Evolutionary conservation across 2,888 invertebrate genomes (phyloP).

Genomic region (Mycogona germanica): DNA sequence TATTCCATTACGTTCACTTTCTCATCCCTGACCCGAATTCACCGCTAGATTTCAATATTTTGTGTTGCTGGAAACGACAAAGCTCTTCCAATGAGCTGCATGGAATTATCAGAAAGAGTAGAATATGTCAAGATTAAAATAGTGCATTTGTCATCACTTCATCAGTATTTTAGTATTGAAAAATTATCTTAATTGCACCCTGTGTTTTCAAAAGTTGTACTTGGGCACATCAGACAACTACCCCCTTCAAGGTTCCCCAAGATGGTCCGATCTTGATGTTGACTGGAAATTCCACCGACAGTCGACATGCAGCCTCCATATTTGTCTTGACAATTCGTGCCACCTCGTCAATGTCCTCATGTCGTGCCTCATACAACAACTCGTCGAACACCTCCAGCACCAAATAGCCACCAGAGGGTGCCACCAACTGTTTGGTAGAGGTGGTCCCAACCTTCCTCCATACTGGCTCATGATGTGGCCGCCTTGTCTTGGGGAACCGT

Average conservation of each 20-base stretch:
- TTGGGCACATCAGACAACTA: conserved; percentile 1
- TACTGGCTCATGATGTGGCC: conserved; percentile 23
- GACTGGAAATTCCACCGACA: conserved; percentile 73
- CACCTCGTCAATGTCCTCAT: conserved; percentile 43
- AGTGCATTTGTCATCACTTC: too few species aligned
- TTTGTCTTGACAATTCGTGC: conserved; percentile 51
- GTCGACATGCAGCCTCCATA: conserved; percentile 64
- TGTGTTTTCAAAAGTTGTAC: too few species aligned
- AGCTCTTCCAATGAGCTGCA: too few species aligned
- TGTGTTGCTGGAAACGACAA: too few species aligned
- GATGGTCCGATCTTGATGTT: conserved; percentile 67
- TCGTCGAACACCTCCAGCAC: conserved; percentile 94
- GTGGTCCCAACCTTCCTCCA: neutral
- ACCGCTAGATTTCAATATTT: too few species aligned
- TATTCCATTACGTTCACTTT: too few species aligned
- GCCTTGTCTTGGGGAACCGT: conserved; percentile 33
- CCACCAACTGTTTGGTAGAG: too few species aligned
- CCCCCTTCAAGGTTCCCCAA: conserved; percentile 51
- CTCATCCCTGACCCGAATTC: too few species aligned
- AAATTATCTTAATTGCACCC: too few species aligned
- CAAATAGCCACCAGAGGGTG: conserved; percentile 28
- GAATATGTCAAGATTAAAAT: too few species aligned
- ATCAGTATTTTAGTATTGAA: too few species aligned
- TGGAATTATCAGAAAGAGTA: too few species aligned
- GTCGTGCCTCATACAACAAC: conserved; percentile 67